Conservation (phyloP, 2,888 invertebrate genomes). For the Physocephala rufipes region DNA sequence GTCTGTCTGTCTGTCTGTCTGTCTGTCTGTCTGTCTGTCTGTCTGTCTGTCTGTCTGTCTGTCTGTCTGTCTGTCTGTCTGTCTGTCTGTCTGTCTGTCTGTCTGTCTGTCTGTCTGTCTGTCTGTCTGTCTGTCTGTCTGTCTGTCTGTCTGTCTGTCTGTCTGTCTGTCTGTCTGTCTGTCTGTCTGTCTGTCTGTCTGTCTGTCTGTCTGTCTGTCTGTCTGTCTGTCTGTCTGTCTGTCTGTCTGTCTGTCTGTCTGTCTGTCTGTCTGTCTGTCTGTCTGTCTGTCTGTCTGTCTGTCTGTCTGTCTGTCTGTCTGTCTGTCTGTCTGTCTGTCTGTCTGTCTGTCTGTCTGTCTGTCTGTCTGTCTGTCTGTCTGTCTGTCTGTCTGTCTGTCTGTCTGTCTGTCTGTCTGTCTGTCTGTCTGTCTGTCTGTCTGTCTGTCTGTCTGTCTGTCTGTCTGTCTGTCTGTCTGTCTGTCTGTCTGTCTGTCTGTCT, state of each 20-base stretch:
- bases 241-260: conserved; percentile 7
- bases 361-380: background rate
- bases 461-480: conserved; percentile 11
- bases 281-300: conserved; percentile 9
- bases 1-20: conserved; percentile 9
- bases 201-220: conserved; percentile 9
- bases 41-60: conserved; percentile 9
- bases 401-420: background rate
- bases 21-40: conserved; percentile 9
- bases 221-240: conserved; percentile 9
- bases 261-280: conserved; percentile 9
- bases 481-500: conserved; percentile 20
- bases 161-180: conserved; percentile 9
- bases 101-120: conserved; percentile 9
- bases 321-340: conserved; percentile 9
- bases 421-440: conserved; percentile 11
- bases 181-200: background rate
- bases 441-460: conserved; percentile 11
- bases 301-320: conserved; percentile 9
- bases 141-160: conserved; percentile 9
- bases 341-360: conserved; percentile 9
- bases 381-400: background rate
- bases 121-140: conserved; percentile 9
- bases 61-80: conserved; percentile 9
- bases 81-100: conserved; percentile 9